Conservation (phyloP, 2,113 vertebrate genomes). For the Tinamus guttatus region DNA sequence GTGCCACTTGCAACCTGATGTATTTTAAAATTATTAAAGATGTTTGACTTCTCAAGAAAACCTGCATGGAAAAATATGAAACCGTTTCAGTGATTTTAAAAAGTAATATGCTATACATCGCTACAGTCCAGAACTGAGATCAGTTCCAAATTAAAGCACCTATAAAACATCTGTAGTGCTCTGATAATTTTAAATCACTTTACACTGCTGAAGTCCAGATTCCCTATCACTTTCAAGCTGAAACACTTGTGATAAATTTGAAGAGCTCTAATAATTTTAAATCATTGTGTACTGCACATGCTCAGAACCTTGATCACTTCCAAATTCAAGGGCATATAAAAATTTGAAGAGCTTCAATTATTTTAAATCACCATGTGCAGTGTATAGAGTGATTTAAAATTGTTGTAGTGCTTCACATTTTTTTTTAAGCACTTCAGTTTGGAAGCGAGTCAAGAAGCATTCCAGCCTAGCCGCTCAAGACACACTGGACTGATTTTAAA, state of each 20-base stretch:
- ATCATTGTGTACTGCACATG: slow-evolving; percentile 76
- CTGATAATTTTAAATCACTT: slow-evolving; percentile 75
- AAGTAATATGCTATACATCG: slow-evolving; percentile 36
- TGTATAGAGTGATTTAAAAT: slow-evolving; percentile 80
- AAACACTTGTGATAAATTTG: slow-evolving; percentile 76
- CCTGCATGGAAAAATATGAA: slow-evolving; percentile 17
- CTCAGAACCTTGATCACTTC: slow-evolving; percentile 76
- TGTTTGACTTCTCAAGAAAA: slow-evolving; percentile 53
- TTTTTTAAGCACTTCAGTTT: slow-evolving; percentile 77
- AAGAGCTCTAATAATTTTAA: slow-evolving; percentile 79
- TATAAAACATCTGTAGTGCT: slow-evolving; percentile 73
- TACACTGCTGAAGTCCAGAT: slow-evolving; percentile 64
- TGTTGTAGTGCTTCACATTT: slow-evolving; percentile 83
- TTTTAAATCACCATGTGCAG: slow-evolving; percentile 82
- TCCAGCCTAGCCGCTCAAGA: slow-evolving; percentile 54
- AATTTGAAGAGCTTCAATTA: slow-evolving; percentile 86
- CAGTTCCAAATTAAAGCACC: slow-evolving; percentile 73
- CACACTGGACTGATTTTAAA: slow-evolving; percentile 56
- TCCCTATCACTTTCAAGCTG: slow-evolving; percentile 72
- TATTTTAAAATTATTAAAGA: slow-evolving; percentile 65
- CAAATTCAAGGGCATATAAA: slow-evolving; percentile 83
- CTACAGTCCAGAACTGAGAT: slow-evolving; percentile 60
- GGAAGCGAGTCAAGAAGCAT: slow-evolving; percentile 78
- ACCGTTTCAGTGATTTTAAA: slow-evolving; percentile 9
- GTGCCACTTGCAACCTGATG: slow-evolving; percentile 27